Evolutionary conservation across 2,113 vertebrate species (phyloP), one percentile per base, ranked within the genome.

Genomic region (Cyprinodon brontotheroides): DNA sequence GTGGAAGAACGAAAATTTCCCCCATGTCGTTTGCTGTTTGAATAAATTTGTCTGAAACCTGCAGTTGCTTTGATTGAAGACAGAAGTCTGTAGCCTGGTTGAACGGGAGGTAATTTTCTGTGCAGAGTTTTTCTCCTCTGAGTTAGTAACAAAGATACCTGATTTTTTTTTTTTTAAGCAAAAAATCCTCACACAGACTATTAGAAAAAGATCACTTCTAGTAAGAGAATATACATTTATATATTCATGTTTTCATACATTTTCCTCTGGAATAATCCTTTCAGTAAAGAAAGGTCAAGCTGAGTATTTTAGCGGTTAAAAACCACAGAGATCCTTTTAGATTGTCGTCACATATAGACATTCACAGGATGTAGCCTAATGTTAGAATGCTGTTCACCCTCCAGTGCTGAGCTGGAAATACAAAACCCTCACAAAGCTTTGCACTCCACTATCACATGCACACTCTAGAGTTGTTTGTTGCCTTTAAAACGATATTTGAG

Each of bases 11-110:
- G 68, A 79, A 72, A 74, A 77, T 78, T 84, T 77, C 72, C 75
- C 65, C 60, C 53, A 66, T 78, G 84, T 80, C 61, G 47, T 75
- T 59, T 78, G 83, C 69, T 57, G 71, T 88, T 89, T 66, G 78
- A 88, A 89, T 92, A 90, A 82, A 87, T 87, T 77, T 65, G 47
- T 83, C 71, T 70, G 59, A 86, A 89, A 70, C 72, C 76, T 72
- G 63, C 48, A 15, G 74, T 85, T 69, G 73, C 87, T 13, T 78
- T 66, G 65, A 69, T 74, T 79, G 74, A 22, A 66, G 5, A 37
- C 61, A 65, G 68, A 62, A 73, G 62, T 83, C 66, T 70, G 8
- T 37, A 38, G 50, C 70, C 74, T 80, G 67, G 61, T 70, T 86
- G 17, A 41, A 37, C 47, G 11, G 39, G 37, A 38, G 63, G 41